Percentiles rank a stretch among this genome's conserved stretches.
These are phyloP conservation scores for Arge pagana DNA, from an alignment of 2,888 invertebrate genomes.

Conservation along the genomic window DNA sequence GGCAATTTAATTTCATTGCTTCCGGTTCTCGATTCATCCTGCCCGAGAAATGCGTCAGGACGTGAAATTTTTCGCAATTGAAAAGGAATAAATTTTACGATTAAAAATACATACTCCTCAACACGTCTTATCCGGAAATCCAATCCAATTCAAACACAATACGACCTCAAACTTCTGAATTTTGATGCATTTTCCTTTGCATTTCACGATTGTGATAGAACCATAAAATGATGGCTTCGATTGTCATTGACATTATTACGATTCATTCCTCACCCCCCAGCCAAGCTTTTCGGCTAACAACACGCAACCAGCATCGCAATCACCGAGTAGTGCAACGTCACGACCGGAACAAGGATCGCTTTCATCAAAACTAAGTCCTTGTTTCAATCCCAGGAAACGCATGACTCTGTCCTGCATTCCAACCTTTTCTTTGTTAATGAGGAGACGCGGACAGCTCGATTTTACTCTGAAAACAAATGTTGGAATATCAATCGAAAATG, in stretches of 20 bases:
- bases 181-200: too few species aligned
- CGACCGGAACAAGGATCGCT: slow-evolving; percentile 63
- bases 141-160: background rate
- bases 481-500: background rate
- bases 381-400: slow-evolving; percentile 57
- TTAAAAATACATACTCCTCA: too few species aligned
- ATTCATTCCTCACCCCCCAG: slow-evolving; percentile 80
- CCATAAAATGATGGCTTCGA: slow-evolving; percentile 12
- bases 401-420: slow-evolving; percentile 51
- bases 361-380: slow-evolving; percentile 72
- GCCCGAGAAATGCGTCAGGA: too few species aligned
- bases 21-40: too few species aligned
- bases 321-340: slow-evolving; percentile 82
- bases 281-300: slow-evolving; percentile 76
- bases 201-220: slow-evolving; percentile 4
- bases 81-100: too few species aligned
- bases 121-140: too few species aligned
- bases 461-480: slow-evolving; percentile 62
- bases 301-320: slow-evolving; percentile 81
- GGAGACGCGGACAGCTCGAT: slow-evolving; percentile 75
- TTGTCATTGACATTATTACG: too few species aligned
- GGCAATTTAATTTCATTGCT: too few species aligned
- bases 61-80: too few species aligned
- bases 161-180: background rate
- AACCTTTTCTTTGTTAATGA: slow-evolving; percentile 82